Evolutionary conservation across 2,888 invertebrate species (phyloP), one percentile per base, ranked within the genome.

Genomic region (Aphidius colemani): DNA sequence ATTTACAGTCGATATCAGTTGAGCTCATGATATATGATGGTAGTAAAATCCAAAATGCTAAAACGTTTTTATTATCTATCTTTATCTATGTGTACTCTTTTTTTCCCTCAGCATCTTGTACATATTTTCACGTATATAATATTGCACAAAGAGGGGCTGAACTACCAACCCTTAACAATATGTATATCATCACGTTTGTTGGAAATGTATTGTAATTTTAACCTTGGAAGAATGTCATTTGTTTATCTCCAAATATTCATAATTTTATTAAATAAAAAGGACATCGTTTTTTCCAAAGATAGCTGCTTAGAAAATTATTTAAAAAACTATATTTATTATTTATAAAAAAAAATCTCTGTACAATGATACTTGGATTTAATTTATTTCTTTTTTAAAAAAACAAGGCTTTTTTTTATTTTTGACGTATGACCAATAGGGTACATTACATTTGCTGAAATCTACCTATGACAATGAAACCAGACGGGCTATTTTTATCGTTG

Each of bases 111-210:
- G 45, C 66, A 41, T 40, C 70, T 70, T 68, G n/a, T n/a, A 70
- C 70, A 70, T 70, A 70, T 70, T 69, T 70, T 59, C 70, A 70
- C 70, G 70, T 70, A 41, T 53, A 69, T 68, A 69, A 70, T 69
- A 70, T 70, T 68, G 69, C 68, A 30, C 30, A 30, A 30, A 67
- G 49, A 65, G 64, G 67, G 67, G 61, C 58, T 55, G 64, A 55
- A 64, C 63, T 59, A 65, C 61, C 64, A 63, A n/a, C 7, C 30
- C 46, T 30, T 57, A 30, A 57, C 13, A n/a, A 55, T 64, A 64
- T 64, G 69, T 66, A 65, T 69, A 66, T 66, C 67, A 70, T 69
- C 66, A 68, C 62, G 66, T 56, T 56, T 11, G 53, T 11, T 39
- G 46, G 39, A 46, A 48, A 59, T 66, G 64, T 61, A 61, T 65